Conservation (phyloP, 2,113 vertebrate genomes). For the Microtus ochrogaster region DNA sequence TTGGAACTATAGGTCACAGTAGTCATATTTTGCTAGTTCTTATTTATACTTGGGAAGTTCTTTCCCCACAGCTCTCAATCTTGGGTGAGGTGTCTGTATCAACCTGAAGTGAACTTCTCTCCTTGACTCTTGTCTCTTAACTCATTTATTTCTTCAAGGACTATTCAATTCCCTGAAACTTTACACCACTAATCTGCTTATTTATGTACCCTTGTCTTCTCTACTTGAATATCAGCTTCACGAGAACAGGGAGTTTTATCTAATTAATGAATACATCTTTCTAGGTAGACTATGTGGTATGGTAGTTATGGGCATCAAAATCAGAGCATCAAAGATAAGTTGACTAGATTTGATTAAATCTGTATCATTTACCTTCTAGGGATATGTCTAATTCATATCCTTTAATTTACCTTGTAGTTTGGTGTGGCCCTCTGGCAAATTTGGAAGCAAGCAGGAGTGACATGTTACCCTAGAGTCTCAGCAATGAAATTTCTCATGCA, state of each 20-base stretch:
- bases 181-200: neutral
- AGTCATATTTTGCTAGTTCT: neutral
- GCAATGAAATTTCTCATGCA: neutral
- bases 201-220: neutral
- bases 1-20: neutral
- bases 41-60: neutral
- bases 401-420: neutral
- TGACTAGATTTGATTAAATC: neutral
- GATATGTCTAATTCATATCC: neutral
- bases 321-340: neutral
- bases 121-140: neutral
- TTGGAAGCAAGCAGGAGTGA: neutral
- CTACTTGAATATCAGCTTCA: neutral
- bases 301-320: neutral
- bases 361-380: neutral
- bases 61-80: neutral
- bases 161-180: neutral
- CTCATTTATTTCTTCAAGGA: neutral
- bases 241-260: neutral
- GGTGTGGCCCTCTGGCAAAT: neutral
- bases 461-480: neutral
- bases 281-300: neutral
- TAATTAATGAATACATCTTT: neutral
- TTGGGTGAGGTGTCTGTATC: neutral
- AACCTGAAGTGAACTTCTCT: neutral